Evolutionary conservation across 2,797 vertebrate species (phyloP), one percentile per base, ranked within the genome.

Genomic region (Darevskia mixta): DNA sequence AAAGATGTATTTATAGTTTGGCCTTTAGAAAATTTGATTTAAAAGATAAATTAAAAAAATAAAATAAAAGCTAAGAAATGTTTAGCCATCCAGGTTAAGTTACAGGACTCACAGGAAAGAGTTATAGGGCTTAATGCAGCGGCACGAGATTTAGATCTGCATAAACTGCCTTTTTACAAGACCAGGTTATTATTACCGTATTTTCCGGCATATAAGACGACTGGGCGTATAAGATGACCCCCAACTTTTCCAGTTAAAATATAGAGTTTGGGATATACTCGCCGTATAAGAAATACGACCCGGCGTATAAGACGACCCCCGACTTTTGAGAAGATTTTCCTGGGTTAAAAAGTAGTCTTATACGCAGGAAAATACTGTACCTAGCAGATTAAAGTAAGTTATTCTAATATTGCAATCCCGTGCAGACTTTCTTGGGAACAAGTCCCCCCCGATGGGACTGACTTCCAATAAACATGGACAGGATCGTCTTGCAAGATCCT

Each of bases 121-220:
- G 32, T 81, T 75, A 43, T 20, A 41, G 29, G 13, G 58, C 94
- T 95, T 87, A 88, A 82, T 55, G 25, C 92, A 93, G 90, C 73
- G 55, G 90, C 79, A 3, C 4, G 82, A 35, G 7, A 83, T 71
- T 13, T 3, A 25, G 69, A n/a, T 27, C 58, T 76, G 83, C 92
- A 90, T 27, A 41, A 79, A 85, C 85, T 49, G 25, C 20, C 80
- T 29, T 76, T 76, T 43, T 69, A 18, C 25, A 67, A 80, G 32
- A 66, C 4, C 35, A 49, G n/a, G 11, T 75, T 55, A 75, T 49
- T 88, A 72, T 27, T 55, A 64, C n/a, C n/a, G n/a, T n/a, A n/a
- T n/a, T n/a, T n/a, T n/a, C n/a, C n/a, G n/a, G n/a, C n/a, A n/a
- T n/a, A n/a, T n/a, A n/a, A n/a, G n/a, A n/a, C n/a, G n/a, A n/a